Base-by-base conservation (phyloP, 2,888 invertebrate species). In the Amphimallon solstitiale region DNA sequence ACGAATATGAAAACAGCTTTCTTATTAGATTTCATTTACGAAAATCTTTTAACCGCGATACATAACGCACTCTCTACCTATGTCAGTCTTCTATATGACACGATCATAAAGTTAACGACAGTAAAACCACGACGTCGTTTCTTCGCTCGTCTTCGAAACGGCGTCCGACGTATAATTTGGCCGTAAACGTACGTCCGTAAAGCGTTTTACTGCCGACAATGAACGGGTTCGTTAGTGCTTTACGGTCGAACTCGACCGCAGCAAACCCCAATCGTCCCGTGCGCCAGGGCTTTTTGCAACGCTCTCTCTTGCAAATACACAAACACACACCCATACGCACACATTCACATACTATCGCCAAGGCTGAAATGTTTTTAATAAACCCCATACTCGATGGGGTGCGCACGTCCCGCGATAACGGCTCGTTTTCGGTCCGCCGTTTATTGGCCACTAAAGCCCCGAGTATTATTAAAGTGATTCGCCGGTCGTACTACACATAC, bases 181-280 rank as follows among this genome's bases (percentile, higher is more conserved):
- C 40, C 63, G 63, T 63, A 60, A 60, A 38, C 14, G 19, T 21
- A 12, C 21, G 19, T 23, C 38, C 38, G 19, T 54, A 54, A 54
- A 54, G 54, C 54, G 54, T 54, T 54, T 54, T 54, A 54, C 54
- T 61, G 48, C 46, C 48, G 37, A 35, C 48, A 61, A 61, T 61
- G 61, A 61, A 49, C 62, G 51, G 49, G 48, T 51, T 62, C 49
- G 62, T 62, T 62, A 62, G 48, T 23, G 37, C 62, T 62, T 62
- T 61, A 61, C 29, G 35, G 46, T 15, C 35, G 38, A n/a, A 5
- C n/a, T 10, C 21, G 12, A 48, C 21, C n/a, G 48, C 48, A 21
- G n/a, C 23, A 23, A 48, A 48, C 23, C 23, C 48, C 12, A 23
- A 12, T 48, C 23, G 17, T n/a, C 1, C 15, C 14, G 34, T 12